These are phyloP conservation scores for Otocyon megalotis DNA, from an alignment of 2,113 vertebrate species.

Conservation along the genomic window DNA sequence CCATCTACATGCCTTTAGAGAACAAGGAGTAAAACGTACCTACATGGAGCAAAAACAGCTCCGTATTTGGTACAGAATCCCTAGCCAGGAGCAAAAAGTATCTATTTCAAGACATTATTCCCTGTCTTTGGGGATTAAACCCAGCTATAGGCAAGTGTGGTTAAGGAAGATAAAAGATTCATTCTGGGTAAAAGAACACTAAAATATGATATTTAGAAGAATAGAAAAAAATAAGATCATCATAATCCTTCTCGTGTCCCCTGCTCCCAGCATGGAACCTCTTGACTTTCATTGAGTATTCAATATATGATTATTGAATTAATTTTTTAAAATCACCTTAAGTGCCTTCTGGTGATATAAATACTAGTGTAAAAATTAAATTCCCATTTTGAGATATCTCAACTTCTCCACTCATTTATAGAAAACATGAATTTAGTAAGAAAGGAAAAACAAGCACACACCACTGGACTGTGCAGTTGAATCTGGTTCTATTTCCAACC, in stretches of 20 bases:
- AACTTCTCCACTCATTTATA: background rate
- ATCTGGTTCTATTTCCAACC: background rate
- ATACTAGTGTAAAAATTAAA: background rate
- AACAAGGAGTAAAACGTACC: background rate
- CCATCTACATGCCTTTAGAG: background rate
- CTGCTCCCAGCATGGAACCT: background rate
- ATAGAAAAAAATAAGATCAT: conserved; percentile 1
- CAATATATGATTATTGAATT: conserved; percentile 8
- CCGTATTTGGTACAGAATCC: background rate
- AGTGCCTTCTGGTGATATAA: background rate
- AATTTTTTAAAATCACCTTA: background rate
- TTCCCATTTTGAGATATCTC: conserved; percentile 1
- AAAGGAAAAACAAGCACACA: background rate
- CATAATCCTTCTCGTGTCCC: background rate
- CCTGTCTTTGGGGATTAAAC: background rate
- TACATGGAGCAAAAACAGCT: background rate
- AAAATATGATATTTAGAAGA: background rate
- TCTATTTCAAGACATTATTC: background rate
- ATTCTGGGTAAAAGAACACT: background rate
- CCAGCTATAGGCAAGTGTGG: background rate
- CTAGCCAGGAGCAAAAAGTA: background rate
- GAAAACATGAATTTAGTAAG: background rate
- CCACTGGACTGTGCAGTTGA: background rate
- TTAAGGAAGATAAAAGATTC: conserved; percentile 12
- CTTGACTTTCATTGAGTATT: background rate